Evolutionary conservation across 2,888 invertebrate genomes (phyloP), one percentile per base, ranked within the genome.

Genomic region (Pocota personata): DNA sequence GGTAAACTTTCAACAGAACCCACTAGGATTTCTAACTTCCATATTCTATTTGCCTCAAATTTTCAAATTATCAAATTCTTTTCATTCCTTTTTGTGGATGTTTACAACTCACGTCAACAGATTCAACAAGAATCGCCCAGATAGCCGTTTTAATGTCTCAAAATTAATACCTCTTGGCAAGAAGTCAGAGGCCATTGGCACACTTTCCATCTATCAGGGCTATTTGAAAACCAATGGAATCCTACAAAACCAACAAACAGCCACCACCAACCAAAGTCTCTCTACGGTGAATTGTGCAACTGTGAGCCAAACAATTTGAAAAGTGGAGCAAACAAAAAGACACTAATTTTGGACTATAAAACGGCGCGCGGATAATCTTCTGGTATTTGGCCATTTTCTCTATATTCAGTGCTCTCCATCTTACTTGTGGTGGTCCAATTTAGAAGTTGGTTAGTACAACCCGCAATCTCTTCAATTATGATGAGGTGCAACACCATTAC

Each of bases 391-490:
- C 60, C 67, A 82, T 72, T 83, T 77, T 52, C 66, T 72, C 46
- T 32, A 62, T 73, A n/a, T 62, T 40, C 67, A n/a, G 24, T 58
- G 8, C 10, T 27, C 30, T 55, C 12, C 71, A 66, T 35, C 57
- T 77, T 66, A 57, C 71, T 76, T 57, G 69, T 35, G 16, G 76
- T 82, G 78, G 50, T 78, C 72, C 60, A 73, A 72, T 83, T 83
- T 83, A 16, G 24, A 75, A 40, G 60, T 52, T 73, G 64, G 66
- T 48, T 78, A 46, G 46, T 35, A 24, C 58, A 24, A 40, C 43
- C 82, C 78, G 66, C 82, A n/a, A n/a, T 72, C 52, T 66, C 78
- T 60, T 78, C 78, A 67, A 78, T 83, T 83, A 83, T 83, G 78
- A 83, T 60, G 78, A 78, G 82, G 78, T 78, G 78, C 75, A 19